Percentiles rank a stretch among this genome's conserved stretches.
These are phyloP conservation scores for Siniperca obscura DNA, from an alignment of 2,797 vertebrate genomes.

Conservation along the genomic window DNA sequence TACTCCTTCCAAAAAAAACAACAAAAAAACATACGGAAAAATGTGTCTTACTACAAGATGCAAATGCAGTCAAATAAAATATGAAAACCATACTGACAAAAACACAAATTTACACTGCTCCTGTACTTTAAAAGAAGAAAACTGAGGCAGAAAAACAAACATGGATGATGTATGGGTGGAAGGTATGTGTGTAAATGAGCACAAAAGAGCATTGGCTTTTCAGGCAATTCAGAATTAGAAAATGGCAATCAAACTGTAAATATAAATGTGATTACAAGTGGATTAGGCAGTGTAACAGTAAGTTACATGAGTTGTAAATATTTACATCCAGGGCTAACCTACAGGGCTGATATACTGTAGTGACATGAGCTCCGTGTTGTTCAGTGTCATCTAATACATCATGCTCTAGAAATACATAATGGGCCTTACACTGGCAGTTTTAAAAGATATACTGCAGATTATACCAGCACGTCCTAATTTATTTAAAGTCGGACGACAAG, in stretches of 20 bases:
- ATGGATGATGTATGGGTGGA: constrained; percentile 33
- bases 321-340: constrained; percentile 59
- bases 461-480: constrained; percentile 50
- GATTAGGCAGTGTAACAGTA: constrained; percentile 35
- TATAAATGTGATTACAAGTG: constrained; percentile 45
- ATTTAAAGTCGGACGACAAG: constrained; percentile 55
- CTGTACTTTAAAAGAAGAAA: constrained; percentile 49
- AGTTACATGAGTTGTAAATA: constrained; percentile 60
- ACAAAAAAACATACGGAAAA: constrained; percentile 29
- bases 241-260: constrained; percentile 36
- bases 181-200: constrained; percentile 42
- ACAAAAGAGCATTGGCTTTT: constrained; percentile 36
- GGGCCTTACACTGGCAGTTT: constrained; percentile 50
- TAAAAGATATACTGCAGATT: constrained; percentile 54
- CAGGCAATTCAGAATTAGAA: constrained; percentile 32
- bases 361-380: constrained; percentile 39
- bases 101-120: constrained; percentile 68
- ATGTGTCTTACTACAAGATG: constrained; percentile 58
- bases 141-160: constrained; percentile 49
- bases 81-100: constrained; percentile 64
- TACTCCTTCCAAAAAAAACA: constrained; percentile 42
- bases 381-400: constrained; percentile 43
- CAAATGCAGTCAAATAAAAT: constrained; percentile 68
- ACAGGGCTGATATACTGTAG: constrained; percentile 34
- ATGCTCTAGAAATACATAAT: constrained; percentile 53